Base-by-base conservation (phyloP, 2,888 invertebrate genomes). In the Acrobasis consociella region DNA sequence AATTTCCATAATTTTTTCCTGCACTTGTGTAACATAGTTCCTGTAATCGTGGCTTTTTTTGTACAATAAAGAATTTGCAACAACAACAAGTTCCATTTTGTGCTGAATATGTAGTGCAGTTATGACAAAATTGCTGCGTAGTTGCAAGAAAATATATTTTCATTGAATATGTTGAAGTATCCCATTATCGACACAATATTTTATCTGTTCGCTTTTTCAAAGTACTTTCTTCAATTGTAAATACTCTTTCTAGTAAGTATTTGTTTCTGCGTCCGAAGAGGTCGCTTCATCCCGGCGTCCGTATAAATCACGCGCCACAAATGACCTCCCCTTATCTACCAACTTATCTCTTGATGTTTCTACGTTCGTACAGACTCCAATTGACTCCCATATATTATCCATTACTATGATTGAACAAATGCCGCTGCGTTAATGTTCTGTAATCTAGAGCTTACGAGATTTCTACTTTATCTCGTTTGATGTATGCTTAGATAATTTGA, bases 331-430 rank as follows among this genome's bases (percentile, higher is more conserved):
- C 63, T 59, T 66, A 63, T 66, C 66, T 65, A 38, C 56, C 60
- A 62, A 65, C 62, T 62, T 60, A 68, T 68, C 61, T 64, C 58
- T 50, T 42, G 62, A 67, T 65, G 55, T 62, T 67, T 67, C 65
- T 67, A 49, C 65, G 66, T 50, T 53, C 59, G 62, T 56, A 63
- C 65, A 66, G 66, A 60, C 59, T 64, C 69, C 69, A 71, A 72
- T 72, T 71, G 72, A 72, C 73, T 72, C 66, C 70, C 69, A 72
- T 72, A 68, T 71, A 73, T 74, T 72, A 72, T 66, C 68, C 71
- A 71, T 72, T 70, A 72, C 68, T 68, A 69, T 73, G 69, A 71
- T 71, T 71, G 70, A 70, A 71, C 71, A 70, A 69, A 69, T 68
- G 65, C 71, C 66, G 67, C 68, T 65, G 64, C 65, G 66, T 66